phyloP scores from a whole-genome alignment of 2,113 vertebrate genomes.

The Catharus minimus region DNA sequence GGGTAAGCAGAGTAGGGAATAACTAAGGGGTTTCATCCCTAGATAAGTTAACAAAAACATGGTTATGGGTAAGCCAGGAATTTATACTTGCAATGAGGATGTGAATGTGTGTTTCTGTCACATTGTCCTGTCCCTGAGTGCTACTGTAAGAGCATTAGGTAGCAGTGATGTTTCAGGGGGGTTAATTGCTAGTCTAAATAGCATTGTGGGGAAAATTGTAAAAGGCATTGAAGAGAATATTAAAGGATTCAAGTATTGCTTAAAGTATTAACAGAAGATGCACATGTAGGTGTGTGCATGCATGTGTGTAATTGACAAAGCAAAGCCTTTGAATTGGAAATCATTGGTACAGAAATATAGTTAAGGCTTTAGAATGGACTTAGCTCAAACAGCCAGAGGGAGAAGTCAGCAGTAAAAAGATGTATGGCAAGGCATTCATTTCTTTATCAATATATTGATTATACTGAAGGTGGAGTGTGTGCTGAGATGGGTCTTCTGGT shows the following conservation, averaged over 20 bases:
- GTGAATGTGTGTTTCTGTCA: not conserved
- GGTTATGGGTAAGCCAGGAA: not conserved
- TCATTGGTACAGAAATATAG: conserved; percentile 13
- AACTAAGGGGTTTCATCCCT: not conserved
- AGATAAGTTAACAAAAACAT: not conserved
- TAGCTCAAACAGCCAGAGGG: not conserved
- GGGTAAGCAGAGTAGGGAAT: not conserved
- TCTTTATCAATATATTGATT: not conserved
- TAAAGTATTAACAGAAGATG: conserved; percentile 2
- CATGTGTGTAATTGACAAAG: not conserved
- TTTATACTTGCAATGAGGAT: rapidly evolving
- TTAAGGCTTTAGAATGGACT: conserved; percentile 7
- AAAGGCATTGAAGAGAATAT: not conserved
- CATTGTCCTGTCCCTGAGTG: not conserved
- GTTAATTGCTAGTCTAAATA: not conserved
- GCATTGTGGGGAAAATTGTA: not conserved
- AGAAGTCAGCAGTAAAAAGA: not conserved
- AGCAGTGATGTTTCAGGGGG: not conserved
- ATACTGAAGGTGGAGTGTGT: not conserved
- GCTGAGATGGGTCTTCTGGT: not conserved
- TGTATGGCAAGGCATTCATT: not conserved
- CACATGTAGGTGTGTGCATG: not conserved
- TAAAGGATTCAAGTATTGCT: not conserved
- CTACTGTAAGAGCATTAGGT: not conserved
- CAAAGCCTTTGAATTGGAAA: conserved; percentile 20